Evolutionary conservation across 2,113 vertebrate species (phyloP), one percentile per base, ranked within the genome.

Genomic region (Melanostigma gelatinosum): DNA sequence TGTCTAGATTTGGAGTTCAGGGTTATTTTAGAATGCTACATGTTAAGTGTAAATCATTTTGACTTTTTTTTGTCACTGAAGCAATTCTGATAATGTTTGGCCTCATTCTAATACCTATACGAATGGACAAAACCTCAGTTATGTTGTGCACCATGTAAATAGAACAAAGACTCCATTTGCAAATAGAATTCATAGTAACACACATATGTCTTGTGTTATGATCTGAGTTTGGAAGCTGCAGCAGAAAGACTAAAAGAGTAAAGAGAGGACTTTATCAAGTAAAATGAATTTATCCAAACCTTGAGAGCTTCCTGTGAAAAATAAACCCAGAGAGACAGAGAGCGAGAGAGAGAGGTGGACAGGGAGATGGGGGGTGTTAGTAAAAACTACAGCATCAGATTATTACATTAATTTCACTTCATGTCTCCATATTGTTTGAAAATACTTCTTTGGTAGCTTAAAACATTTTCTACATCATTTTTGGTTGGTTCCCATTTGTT

Each of bases 291-390:
- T 80, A 91, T 96, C 93, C 97, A 98, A 98, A 99, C 98, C 98
- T 99, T 99, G 75, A 98, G 96, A 75, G 96, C 96, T 93, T 98
- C 98, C 98, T 99, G 96, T 94, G 87, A 93, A 96, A 29, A 95
- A 93, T 93, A 91, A 94, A 95, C 87, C 91, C 88, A 94, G 92
- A 86, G 77, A 79, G 58, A 77, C 46, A 70, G 74, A 71, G 44
- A 48, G 11, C 15, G 42, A 68, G 13, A 24, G 18, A 7, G 16
- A 12, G 4, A 20, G 58, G 29, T 36, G 42, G 36, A 27, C 52
- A 72, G 2, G 6, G 18, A 58, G 16, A 12, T 34, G 18, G 13
- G n/a, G 71, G 8, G 12, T 52, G 58, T 77, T 73, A 80, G 36
- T 80, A 50, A 18, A 64, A 68, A 75, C 13, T 72, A 8, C 29